Evolutionary conservation across 2,113 vertebrate genomes (phyloP), one percentile per base, ranked within the genome.

Genomic region (Thunnus maccoyii): DNA sequence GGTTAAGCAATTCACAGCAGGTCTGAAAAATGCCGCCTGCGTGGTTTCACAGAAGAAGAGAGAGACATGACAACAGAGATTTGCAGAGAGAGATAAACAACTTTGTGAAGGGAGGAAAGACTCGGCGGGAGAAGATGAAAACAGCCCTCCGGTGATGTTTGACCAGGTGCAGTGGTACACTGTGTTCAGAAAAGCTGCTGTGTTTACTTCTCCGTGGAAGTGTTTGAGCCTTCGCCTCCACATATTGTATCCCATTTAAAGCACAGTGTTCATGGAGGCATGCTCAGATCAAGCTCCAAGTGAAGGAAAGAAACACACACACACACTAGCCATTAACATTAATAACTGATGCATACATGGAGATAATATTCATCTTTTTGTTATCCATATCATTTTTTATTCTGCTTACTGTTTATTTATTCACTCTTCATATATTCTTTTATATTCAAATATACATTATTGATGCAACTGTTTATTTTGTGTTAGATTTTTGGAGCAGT

Each of bases 101-200:
- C 69, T 65, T 66, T 82, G 80, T 82, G 62, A 68, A 67, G 74
- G 18, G 65, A 65, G 61, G 65, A 72, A 66, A 74, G 32, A 74
- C 67, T 73, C 48, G 18, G 56, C 11, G 1, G 72, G 58, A 76
- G 62, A 63, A 75, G 86, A 88, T 83, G 79, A 78, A 83, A 86
- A 78, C 73, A 78, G 22, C 82, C 88, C 75, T 84, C 64, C 3
- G 85, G 85, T 80, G 80, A 56, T 71, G 48, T 82, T 82, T 91
- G 86, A 89, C 88, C 82, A 77, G 61, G 67, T 85, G 83, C 60
- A 61, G 65, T 3, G 25, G 63, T 65, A 60, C 55, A 15, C 60
- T 25, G 78, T 57, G 75, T 47, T 86, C 61, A 83, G 81, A 65
- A 25, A 52, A 71, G 76, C 76, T 52, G 76, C 63, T 1, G 5